Evolutionary conservation across 2,888 invertebrate species (phyloP).

Genomic region (Idaea dimidiata): DNA sequence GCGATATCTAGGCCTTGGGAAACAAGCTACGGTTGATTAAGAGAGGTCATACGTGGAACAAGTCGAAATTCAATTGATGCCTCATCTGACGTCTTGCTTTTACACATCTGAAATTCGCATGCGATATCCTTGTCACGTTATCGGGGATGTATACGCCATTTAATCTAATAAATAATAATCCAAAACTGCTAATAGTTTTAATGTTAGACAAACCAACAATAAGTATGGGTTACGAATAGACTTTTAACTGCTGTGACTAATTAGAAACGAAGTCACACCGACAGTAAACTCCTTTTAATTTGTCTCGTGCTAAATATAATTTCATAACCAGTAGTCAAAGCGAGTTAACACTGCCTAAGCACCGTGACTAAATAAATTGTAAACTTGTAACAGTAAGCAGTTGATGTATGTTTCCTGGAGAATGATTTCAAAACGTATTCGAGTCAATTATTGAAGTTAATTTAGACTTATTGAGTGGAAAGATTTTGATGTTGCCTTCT

Average conservation of each 20-base stretch:
- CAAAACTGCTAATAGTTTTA: too few relatives aligned
- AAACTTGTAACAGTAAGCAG: slow-evolving; percentile 25
- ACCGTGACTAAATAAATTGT: slow-evolving; percentile 38
- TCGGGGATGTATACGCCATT: too few relatives aligned
- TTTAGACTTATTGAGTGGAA: neutral
- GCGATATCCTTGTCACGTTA: too few relatives aligned
- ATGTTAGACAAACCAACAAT: too few relatives aligned
- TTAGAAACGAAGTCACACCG: neutral
- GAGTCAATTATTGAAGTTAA: neutral
- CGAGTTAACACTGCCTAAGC: slow-evolving; percentile 40
- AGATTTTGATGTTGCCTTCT: slow-evolving; percentile 2
- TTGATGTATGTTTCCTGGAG: slow-evolving; percentile 45
- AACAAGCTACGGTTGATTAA: too few relatives aligned
- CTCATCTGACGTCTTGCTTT: too few relatives aligned
- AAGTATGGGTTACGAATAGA: neutral
- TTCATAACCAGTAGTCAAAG: slow-evolving; percentile 45
- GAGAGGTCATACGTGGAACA: too few relatives aligned
- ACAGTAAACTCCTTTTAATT: slow-evolving; percentile 38
- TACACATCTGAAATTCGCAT: too few relatives aligned
- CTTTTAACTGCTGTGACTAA: neutral
- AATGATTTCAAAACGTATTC: neutral
- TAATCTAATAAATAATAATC: too few relatives aligned
- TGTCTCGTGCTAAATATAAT: slow-evolving; percentile 52
- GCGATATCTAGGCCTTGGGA: too few relatives aligned
- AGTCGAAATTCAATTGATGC: too few relatives aligned